Percentiles rank a stretch among this genome's conserved stretches.
Evolutionary conservation across 2,888 invertebrate species (phyloP).

Genomic region (Pegoplata infirma): DNA sequence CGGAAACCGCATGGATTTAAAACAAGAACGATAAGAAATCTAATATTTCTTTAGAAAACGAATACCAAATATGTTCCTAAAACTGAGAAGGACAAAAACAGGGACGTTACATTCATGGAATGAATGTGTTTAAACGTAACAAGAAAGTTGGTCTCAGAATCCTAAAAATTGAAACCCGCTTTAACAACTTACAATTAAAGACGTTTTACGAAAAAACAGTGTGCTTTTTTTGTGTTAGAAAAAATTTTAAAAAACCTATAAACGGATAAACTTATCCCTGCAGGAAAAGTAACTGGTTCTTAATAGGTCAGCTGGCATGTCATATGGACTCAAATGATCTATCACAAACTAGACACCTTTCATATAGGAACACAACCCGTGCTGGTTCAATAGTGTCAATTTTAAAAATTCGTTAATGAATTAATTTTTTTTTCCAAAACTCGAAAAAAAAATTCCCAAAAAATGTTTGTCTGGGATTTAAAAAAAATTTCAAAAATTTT

Average conservation of each 20-base stretch:
- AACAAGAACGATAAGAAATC: not conserved
- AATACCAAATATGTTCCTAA: not conserved
- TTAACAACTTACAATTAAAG: constrained; percentile 16
- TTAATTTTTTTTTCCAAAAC: too few species aligned
- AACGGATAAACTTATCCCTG: too few species aligned
- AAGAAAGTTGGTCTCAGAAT: constrained; percentile 15
- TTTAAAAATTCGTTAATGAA: too few species aligned
- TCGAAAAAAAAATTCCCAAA: too few species aligned
- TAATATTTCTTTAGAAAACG: not conserved
- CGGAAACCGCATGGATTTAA: not conserved
- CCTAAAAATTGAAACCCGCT: constrained; percentile 11
- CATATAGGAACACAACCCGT: too few species aligned
- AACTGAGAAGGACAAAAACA: not conserved
- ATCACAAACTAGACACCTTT: too few species aligned
- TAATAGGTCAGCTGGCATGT: too few species aligned
- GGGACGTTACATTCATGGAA: constrained; percentile 29
- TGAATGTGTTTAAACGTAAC: constrained; percentile 16
- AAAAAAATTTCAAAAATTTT: too few species aligned
- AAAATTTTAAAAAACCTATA: not conserved
- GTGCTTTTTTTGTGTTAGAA: constrained; percentile 36
- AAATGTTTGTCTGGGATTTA: too few species aligned
- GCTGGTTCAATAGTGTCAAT: too few species aligned
- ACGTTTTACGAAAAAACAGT: constrained; percentile 21
- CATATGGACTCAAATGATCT: too few species aligned
- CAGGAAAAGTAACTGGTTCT: too few species aligned